These are phyloP conservation scores for western clawed frog (Xenopus tropicalis) DNA, from an alignment of 2,113 vertebrate species.

Conservation along the genomic window UCB_Xtro_10.0 CM004447.2:94192001-94192500, in stretches of 20 bases:
- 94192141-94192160: conserved; percentile 87
- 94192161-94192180: conserved; percentile 85
- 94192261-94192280: conserved; percentile 98
- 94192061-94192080: background rate
- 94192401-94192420: too few species aligned
- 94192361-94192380: too few species aligned
- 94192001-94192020: background rate
- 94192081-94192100: background rate
- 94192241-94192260: conserved; percentile 97
- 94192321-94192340: too few species aligned
- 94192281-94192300: conserved; percentile 44
- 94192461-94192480: too few species aligned
- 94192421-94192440: too few species aligned
- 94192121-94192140: conserved; percentile 91
- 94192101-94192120: conserved; percentile 82
- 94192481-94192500: too few species aligned
- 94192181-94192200: conserved; percentile 87
- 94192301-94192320: background rate
- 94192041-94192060: background rate
- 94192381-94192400: too few species aligned
- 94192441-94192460: too few species aligned
- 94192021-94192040: background rate
- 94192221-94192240: conserved; percentile 94
- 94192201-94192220: conserved; percentile 88
- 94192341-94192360: too few species aligned